Evolutionary conservation across 2,888 invertebrate species (phyloP).

Genomic region (Ariolimax columbianus): DNA sequence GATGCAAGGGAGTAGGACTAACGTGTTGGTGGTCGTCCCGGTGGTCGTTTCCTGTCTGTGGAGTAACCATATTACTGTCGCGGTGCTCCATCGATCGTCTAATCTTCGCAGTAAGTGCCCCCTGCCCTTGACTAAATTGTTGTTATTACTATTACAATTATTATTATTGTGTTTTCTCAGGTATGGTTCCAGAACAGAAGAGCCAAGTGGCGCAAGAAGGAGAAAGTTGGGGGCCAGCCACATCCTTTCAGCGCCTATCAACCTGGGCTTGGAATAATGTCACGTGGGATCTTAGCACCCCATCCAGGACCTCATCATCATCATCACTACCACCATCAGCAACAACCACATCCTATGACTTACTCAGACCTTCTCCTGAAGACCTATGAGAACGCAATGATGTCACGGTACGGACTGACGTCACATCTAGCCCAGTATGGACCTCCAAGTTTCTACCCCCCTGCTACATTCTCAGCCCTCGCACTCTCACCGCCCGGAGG

Average conservation of each 20-base stretch:
- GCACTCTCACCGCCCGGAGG: conserved; percentile 33
- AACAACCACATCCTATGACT: conserved; percentile 58
- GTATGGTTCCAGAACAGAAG: conserved; percentile 99
- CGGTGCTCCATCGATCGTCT: too few relatives aligned
- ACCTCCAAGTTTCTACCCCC: conserved; percentile 32
- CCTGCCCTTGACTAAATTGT: too few relatives aligned
- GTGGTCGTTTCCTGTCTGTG: too few relatives aligned
- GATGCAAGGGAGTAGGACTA: too few relatives aligned
- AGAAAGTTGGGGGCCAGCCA: conserved; percentile 83
- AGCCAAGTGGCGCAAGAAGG: conserved; percentile 99
- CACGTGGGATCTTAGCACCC: conserved; percentile 47
- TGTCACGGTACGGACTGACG: conserved; percentile 58
- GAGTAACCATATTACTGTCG: too few relatives aligned
- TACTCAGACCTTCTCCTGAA: conserved; percentile 73
- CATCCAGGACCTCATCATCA: conserved; percentile 36
- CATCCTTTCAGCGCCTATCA: conserved; percentile 69
- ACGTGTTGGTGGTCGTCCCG: too few relatives aligned
- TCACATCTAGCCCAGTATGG: conserved; percentile 40
- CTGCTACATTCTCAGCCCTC: conserved; percentile 44
- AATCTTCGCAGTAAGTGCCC: too few relatives aligned
- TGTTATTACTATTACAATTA: neutral
- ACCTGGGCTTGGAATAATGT: conserved; percentile 31
- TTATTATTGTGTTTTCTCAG: conserved; percentile 81
- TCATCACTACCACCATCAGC: conserved; percentile 20
- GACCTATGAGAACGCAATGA: conserved; percentile 71